Conservation (phyloP, 2,797 vertebrate species). For the Propithecus deckenii region DNA sequence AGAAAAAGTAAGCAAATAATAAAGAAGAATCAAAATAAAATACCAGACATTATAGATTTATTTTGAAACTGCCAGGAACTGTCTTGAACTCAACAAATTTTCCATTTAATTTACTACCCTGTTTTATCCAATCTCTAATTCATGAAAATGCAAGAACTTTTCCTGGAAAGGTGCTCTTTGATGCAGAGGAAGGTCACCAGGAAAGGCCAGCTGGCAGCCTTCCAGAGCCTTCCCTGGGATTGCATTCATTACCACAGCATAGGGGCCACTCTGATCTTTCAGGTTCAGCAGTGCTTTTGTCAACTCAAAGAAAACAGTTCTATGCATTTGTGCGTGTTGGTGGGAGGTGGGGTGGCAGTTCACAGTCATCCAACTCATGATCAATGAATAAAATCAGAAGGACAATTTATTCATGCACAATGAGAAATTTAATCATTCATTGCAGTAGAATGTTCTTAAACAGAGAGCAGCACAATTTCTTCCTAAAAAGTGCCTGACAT, state of each 20-base stretch:
- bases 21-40: conserved; percentile 13
- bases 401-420: not conserved
- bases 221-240: not conserved
- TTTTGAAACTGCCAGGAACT: not conserved
- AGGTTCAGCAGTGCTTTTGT: not conserved
- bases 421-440: not conserved
- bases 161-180: not conserved
- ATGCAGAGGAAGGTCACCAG: not conserved
- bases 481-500: not conserved
- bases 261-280: not conserved
- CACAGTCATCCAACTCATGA: not conserved
- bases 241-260: not conserved
- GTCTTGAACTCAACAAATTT: not conserved
- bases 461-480: not conserved
- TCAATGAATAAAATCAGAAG: not conserved
- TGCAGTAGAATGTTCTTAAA: not conserved
- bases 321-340: not conserved
- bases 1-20: conserved; percentile 13
- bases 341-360: not conserved
- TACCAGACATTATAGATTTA: not conserved
- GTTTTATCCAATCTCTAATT: not conserved
- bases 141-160: not conserved
- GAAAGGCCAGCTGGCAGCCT: not conserved
- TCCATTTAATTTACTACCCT: conserved; percentile 10
- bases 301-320: not conserved